phyloP scores from a whole-genome alignment of 2,888 invertebrate species.

The Ophonus ardosiacus region DNA sequence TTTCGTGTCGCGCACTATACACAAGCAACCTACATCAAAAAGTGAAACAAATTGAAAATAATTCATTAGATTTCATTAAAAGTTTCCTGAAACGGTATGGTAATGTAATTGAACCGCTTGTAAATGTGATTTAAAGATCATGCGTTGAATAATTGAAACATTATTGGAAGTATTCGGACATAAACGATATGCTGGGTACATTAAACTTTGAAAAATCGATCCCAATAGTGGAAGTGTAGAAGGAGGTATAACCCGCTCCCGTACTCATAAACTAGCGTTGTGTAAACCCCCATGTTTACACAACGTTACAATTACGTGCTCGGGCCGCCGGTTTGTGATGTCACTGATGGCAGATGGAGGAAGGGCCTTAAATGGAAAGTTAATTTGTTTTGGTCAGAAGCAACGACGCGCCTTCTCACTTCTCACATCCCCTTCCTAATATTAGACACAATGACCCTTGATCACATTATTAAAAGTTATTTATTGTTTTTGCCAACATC shows the following conservation, averaged over 20 bases:
- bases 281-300: constrained; percentile 51
- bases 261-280: constrained; percentile 49
- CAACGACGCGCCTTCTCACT: constrained; percentile 11
- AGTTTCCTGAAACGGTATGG: too few relatives aligned
- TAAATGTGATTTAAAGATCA: constrained; percentile 5
- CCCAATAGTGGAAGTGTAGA: constrained; percentile 15
- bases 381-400: constrained; percentile 48
- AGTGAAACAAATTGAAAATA: too few relatives aligned
- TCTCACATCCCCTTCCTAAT: background rate
- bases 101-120: background rate
- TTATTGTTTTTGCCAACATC: constrained; percentile 7
- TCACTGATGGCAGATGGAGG: background rate
- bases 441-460: background rate
- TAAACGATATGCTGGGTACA: constrained; percentile 27
- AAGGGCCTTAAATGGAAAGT: constrained; percentile 37
- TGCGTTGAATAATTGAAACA: constrained; percentile 18
- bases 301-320: constrained; percentile 44
- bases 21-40: too few relatives aligned
- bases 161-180: constrained; percentile 14
- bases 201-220: constrained; percentile 55
- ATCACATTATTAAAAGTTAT: background rate
- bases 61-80: too few relatives aligned
- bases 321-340: background rate
- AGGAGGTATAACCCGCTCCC: constrained; percentile 26
- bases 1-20: too few relatives aligned